Base-by-base conservation (phyloP, 2,888 invertebrate genomes). In the Pristionchus japonicus region DNA sequence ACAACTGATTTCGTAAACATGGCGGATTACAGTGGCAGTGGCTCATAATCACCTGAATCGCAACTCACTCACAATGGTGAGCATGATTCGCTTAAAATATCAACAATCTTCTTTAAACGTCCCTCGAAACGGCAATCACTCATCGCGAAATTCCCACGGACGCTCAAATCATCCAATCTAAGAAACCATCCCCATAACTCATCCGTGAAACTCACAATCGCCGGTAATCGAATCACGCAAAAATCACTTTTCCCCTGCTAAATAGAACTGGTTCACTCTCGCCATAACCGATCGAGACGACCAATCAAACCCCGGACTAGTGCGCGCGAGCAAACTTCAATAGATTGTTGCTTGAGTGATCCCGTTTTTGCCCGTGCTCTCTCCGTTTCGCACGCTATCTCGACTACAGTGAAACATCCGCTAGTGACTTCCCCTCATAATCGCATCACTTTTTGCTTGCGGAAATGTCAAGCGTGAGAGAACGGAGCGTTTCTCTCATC, bases 381-480 rank as follows among this genome's bases (percentile, higher is more conserved):
- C 57, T 57, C 57, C 57, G 3, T 57, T 7, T n/a, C 57, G 23
- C 3, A 9, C n/a, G n/a, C 9, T 43, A 43, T 57, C 57, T 57
- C 57, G 57, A 57, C 9, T 23, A 57, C 23, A 20, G 52, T 20
- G 0, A 13, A 3, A 13, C 7, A 67, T 15, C 34, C n/a, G n/a
- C n/a, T n/a, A n/a, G n/a, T n/a, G n/a, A n/a, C n/a, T n/a, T n/a
- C n/a, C n/a, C 43, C 57, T 34, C 31, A 31, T 67, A 67, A 67
- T 70, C 70, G 37, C 70, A 34, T 34, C 70, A 37, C 15, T 67
- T 67, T 67, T 67, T 31, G 34, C 31, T n/a, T n/a, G 52, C 52
- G 52, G 70, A 37, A 70, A 37, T 37, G 70, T 70, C 70, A 70
- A 70, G 37, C 37, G 70, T 70, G 70, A 70, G 70, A 37, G 70